Percentiles rank a stretch among this genome's conserved stretches.
Conservation (phyloP, 2,113 vertebrate species). For the Psettodes erumei region DNA sequence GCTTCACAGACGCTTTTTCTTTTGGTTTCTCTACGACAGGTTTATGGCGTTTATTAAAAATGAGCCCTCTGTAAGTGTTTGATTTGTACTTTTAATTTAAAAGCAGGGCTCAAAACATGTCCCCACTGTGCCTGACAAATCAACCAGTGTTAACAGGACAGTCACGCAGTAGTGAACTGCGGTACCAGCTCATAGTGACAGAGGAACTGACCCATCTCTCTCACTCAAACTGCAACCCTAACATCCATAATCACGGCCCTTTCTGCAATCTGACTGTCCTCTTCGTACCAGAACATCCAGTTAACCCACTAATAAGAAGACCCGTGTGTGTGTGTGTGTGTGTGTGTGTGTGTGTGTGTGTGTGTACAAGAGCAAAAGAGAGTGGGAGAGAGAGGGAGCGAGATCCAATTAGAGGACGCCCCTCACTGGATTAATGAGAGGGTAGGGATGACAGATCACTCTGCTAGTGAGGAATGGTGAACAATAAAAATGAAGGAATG, state of each 20-base stretch:
- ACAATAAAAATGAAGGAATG: background rate
- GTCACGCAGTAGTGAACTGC: constrained; percentile 22
- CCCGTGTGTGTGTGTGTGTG: constrained; percentile 44
- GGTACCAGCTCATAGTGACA: constrained; percentile 41
- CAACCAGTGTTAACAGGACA: constrained; percentile 38
- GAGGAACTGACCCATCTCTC: constrained; percentile 45
- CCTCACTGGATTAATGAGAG: constrained; percentile 84
- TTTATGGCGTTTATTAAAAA: constrained; percentile 13
- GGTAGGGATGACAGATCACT: constrained; percentile 61
- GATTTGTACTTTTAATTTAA: constrained; percentile 10
- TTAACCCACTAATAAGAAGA: constrained; percentile 84
- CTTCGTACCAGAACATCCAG: constrained; percentile 75
- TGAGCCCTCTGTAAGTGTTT: background rate
- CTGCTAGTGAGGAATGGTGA: constrained; percentile 11
- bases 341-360: constrained; percentile 1
- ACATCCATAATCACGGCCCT: constrained; percentile 75
- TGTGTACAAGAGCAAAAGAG: background rate
- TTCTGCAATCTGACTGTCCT: constrained; percentile 67
- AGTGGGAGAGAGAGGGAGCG: background rate
- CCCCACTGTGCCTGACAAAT: constrained; percentile 42
- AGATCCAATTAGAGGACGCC: constrained; percentile 79
- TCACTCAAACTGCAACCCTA: constrained; percentile 69
- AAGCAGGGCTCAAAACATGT: constrained; percentile 18
- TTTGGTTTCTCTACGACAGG: background rate
- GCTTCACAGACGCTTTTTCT: background rate